These are phyloP conservation scores for Erebia ligea DNA, from an alignment of 2,888 invertebrate species.

Conservation along the genomic window DNA sequence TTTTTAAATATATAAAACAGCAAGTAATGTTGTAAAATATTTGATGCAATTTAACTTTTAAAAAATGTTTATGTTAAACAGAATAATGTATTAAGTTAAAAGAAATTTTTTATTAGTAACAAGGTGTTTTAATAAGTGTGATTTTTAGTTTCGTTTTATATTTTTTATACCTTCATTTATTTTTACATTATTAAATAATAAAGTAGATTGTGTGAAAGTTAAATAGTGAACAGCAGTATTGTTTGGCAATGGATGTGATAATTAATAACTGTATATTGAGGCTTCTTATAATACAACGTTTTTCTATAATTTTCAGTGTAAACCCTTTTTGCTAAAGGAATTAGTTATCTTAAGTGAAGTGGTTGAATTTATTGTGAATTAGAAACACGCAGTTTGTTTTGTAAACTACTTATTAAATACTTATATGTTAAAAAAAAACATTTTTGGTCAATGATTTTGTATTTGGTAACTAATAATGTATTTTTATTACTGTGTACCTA, in stretches of 20 bases:
- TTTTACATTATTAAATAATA: slow-evolving; percentile 47
- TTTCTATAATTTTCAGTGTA: slow-evolving; percentile 28
- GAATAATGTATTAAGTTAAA: background rate
- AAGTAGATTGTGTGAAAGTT: slow-evolving; percentile 59
- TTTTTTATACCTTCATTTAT: slow-evolving; percentile 26
- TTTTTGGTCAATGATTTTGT: slow-evolving; percentile 21
- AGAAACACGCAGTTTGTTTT: background rate
- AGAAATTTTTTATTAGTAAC: slow-evolving; percentile 38
- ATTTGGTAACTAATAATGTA: slow-evolving; percentile 20
- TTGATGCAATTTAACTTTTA: slow-evolving; percentile 75
- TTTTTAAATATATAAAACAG: slow-evolving; percentile 60
- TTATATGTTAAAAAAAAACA: background rate
- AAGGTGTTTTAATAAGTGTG: slow-evolving; percentile 39
- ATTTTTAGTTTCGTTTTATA: slow-evolving; percentile 21
- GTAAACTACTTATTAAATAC: background rate
- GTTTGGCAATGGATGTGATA: slow-evolving; percentile 63
- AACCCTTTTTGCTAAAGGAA: no score
- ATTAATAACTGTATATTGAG: slow-evolving; percentile 63
- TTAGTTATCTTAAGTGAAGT: slow-evolving; percentile 6
- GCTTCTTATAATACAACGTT: slow-evolving; percentile 56
- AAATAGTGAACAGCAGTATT: slow-evolving; percentile 64
- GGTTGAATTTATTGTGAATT: background rate
- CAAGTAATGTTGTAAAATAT: slow-evolving; percentile 74
- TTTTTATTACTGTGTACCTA: slow-evolving; percentile 37
- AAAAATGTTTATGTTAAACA: slow-evolving; percentile 38